Evolutionary conservation across 2,113 vertebrate genomes (phyloP).

Genomic region (Craseonycteris thonglongyai): DNA sequence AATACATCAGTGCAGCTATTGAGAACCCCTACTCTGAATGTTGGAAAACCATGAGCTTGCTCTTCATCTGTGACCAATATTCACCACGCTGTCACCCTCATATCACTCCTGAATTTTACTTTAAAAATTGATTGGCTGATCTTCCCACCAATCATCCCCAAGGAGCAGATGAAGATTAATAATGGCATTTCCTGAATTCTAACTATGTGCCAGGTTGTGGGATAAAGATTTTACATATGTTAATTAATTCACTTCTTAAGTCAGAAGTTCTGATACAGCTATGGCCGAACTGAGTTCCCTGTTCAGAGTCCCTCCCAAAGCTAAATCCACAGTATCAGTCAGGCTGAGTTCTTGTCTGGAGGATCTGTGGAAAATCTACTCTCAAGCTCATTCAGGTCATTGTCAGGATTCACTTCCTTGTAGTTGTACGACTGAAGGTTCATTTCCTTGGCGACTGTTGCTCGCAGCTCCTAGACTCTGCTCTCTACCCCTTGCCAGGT

Average conservation of each 20-base stretch:
- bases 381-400: not conserved
- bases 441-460: not conserved
- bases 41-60: not conserved
- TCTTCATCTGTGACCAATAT: not conserved
- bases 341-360: not conserved
- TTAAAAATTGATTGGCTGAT: not conserved
- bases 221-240: not conserved
- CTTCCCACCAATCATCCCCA: not conserved
- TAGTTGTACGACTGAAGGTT: not conserved
- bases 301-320: not conserved
- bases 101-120: not conserved
- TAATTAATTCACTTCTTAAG: not conserved
- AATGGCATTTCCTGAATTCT: not conserved
- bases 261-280: not conserved
- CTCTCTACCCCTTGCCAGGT: not conserved
- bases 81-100: not conserved
- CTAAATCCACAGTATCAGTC: not conserved
- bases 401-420: not conserved
- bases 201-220: not conserved
- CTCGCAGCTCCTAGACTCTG: not conserved
- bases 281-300: not conserved
- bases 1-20: not conserved
- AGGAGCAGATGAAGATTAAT: not conserved
- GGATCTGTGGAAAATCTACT: not conserved
- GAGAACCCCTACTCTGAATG: not conserved